Evolutionary conservation across 92 coral and sea anemone species (phyloP), one percentile per base, ranked within the genome.

Genomic region (Phenganax stokvisi): DNA sequence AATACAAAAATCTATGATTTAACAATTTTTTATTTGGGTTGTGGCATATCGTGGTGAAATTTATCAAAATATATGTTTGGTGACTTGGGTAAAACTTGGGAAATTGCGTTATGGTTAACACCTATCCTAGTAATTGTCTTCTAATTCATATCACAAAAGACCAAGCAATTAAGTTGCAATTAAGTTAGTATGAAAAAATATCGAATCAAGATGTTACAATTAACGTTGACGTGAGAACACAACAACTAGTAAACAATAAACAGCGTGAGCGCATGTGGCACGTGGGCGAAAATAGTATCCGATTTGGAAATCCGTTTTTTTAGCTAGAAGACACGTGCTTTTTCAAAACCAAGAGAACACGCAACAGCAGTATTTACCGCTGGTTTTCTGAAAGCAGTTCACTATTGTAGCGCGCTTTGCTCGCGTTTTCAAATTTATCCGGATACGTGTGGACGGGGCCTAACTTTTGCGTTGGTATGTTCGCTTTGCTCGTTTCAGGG

Each of bases 251-350:
- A 68, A 68, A 37, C 73, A 30, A 5, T 30, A 68, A 30, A 17
- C 17, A 28, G 16, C 54, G 9, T 29, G 17, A 9, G 73, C 47
- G 73, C 53, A 16, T 68, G 52, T n/a, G n/a, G 54, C 16, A 52
- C 73, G 73, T 12, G 73, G 73, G 73, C 73, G 54, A 68, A 17
- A 10, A n/a, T 20, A 37, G 37, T 68, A 37, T 68, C 73, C 53
- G 73, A 30, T 37, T 6, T 28, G 67, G 25, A 12, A 17, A 7
- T 61, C 67, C 25, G n/a, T 61, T 15, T 61, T 28, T 57, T 57
- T 1, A 15, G 7, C 16, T 10, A 1, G 12, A 9, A 57, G 60
- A 57, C 60, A 15, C 12, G 60, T 57, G 12, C 16, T 57, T 57
- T 57, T 57, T 57, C 12, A 10, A 57, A 57, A 7, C 60, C 16